These are phyloP conservation scores for Crotalus horridus DNA, from an alignment of 2,113 vertebrate genomes.

Conservation along the genomic window DNA sequence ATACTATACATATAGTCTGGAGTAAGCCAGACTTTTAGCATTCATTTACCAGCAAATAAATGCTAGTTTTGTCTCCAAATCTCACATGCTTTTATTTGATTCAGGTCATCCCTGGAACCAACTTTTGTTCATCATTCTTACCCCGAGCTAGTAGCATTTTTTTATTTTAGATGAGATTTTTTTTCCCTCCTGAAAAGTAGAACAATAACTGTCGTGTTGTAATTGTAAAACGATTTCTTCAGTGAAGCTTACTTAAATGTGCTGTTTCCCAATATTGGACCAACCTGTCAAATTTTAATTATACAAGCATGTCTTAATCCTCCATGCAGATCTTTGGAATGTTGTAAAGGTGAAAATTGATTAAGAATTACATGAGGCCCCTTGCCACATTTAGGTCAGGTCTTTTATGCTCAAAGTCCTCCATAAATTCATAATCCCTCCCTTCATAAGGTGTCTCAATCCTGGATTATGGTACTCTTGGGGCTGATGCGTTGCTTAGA, in stretches of 20 bases:
- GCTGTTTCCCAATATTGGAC: neutral
- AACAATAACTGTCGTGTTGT: neutral
- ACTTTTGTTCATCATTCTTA: neutral
- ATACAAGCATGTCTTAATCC: neutral
- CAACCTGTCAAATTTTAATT: neutral
- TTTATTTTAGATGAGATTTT: neutral
- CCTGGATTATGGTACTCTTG: neutral
- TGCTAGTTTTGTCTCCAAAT: neutral
- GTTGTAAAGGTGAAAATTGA: neutral
- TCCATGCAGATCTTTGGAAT: neutral
- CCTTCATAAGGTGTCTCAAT: neutral
- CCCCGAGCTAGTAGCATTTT: neutral
- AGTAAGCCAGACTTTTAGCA: neutral
- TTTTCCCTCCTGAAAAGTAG: neutral
- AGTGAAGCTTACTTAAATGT: neutral
- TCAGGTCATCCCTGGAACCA: neutral
- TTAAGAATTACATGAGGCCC: neutral
- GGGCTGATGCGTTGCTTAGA: neutral
- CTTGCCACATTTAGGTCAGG: neutral
- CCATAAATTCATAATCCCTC: neutral
- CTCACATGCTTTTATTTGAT: neutral
- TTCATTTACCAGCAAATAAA: neutral
- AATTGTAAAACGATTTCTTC: neutral
- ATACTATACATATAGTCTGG: neutral
- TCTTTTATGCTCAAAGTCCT: constrained; percentile 3